Conservation (phyloP, 1,140 invertebrate species). For the Drosophila pectinifera region DNA sequence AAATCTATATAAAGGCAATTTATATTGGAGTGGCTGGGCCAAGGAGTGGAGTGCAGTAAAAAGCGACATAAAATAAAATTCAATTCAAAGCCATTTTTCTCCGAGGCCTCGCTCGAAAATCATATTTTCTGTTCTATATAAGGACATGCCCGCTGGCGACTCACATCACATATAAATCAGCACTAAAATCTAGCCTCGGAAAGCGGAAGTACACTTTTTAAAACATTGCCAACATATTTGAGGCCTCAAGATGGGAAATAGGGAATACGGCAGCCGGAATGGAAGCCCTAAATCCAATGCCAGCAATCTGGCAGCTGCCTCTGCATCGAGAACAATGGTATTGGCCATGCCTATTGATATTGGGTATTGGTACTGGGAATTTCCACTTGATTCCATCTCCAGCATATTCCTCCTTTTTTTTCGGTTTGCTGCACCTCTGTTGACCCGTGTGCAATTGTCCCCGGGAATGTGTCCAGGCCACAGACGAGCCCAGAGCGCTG, state of each 20-base stretch:
- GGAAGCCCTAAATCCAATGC: constrained; percentile 23
- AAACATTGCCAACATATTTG: constrained; percentile 50
- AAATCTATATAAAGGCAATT: constrained; percentile 75
- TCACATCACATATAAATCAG: constrained; percentile 58
- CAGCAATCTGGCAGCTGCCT: constrained; percentile 57
- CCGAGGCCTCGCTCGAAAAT: constrained; percentile 49
- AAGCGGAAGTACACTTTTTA: constrained; percentile 58
- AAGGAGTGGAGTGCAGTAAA: constrained; percentile 14
- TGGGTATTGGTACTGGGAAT: constrained; percentile 58
- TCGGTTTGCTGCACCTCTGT: constrained; percentile 20
- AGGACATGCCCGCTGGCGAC: constrained; percentile 29
- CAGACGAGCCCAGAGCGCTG: constrained; percentile 3
- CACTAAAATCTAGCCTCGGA: constrained; percentile 54
- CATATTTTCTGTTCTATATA: constrained; percentile 68
- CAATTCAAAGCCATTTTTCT: constrained; percentile 67
- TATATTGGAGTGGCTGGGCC: constrained; percentile 39
- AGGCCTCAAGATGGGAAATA: constrained; percentile 26
- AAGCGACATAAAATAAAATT: constrained; percentile 69
- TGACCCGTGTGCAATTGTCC: constrained; percentile 57
- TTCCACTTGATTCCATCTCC: constrained; percentile 59
- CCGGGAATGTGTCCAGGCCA: constrained; percentile 37
- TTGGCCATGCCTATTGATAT: constrained; percentile 40
- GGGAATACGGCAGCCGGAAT: constrained; percentile 1
- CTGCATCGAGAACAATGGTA: constrained; percentile 56
- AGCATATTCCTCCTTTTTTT: constrained; percentile 8